These are phyloP conservation scores for Synergus itoensis DNA, from an alignment of 2,888 invertebrate species.

Conservation along the genomic window DNA sequence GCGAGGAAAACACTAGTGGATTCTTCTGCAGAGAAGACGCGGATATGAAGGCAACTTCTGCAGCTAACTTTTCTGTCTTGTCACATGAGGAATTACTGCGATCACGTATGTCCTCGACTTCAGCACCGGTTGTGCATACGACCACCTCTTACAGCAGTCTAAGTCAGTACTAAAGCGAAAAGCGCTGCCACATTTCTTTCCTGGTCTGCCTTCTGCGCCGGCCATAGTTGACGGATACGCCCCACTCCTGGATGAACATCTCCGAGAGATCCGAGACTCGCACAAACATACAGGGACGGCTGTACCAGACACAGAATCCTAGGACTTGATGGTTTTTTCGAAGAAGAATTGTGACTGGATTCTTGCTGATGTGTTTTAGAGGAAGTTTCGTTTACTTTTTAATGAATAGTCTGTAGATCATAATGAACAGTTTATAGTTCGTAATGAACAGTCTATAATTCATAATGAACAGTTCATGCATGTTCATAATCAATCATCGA, in stretches of 20 bases:
- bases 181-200: slow-evolving; percentile 75
- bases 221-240: slow-evolving; percentile 73
- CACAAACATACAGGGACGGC: slow-evolving; percentile 66
- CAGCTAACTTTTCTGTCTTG: slow-evolving; percentile 80
- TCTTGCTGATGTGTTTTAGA: background rate
- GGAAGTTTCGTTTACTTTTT: no score
- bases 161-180: slow-evolving; percentile 74
- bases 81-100: slow-evolving; percentile 73
- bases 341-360: background rate
- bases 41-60: slow-evolving; percentile 62
- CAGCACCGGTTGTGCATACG: slow-evolving; percentile 53
- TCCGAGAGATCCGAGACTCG: slow-evolving; percentile 54
- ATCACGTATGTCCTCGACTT: slow-evolving; percentile 59
- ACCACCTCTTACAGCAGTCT: slow-evolving; percentile 74
- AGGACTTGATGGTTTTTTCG: background rate
- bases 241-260: slow-evolving; percentile 50
- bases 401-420: no score
- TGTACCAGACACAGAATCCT: slow-evolving; percentile 1
- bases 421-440: no score
- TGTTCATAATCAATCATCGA: no score
- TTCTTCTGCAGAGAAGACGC: slow-evolving; percentile 3
- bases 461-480: no score
- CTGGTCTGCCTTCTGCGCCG: slow-evolving; percentile 73
- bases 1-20: slow-evolving; percentile 1
- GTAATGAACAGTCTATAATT: no score